These are phyloP conservation scores for Glareola pratincola DNA, from an alignment of 2,113 vertebrate genomes.

Conservation along the genomic window DNA sequence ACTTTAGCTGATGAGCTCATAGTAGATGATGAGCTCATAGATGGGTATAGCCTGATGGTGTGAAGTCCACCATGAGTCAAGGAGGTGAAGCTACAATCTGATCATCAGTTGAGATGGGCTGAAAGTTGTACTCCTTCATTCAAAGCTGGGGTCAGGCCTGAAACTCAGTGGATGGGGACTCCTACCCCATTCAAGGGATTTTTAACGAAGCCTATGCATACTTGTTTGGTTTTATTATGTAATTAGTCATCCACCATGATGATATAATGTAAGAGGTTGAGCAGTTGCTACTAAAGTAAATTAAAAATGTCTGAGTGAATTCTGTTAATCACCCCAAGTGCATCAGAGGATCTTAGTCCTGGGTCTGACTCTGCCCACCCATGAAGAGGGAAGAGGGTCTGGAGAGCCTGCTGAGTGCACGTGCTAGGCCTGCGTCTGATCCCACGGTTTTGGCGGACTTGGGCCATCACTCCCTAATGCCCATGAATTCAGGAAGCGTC, in stretches of 20 bases:
- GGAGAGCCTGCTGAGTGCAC: not conserved
- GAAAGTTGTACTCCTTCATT: not conserved
- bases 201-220: not conserved
- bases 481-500: not conserved
- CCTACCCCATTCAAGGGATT: not conserved
- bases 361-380: not conserved
- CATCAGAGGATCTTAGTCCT: not conserved
- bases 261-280: not conserved
- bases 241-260: not conserved
- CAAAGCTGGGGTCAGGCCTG: not conserved
- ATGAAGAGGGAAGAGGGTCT: not conserved
- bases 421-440: not conserved
- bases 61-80: slow-evolving; percentile 15
- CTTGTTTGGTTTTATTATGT: not conserved
- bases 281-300: slow-evolving; percentile 4
- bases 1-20: slow-evolving; percentile 7
- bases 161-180: not conserved
- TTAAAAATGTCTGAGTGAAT: not conserved
- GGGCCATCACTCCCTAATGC: not conserved
- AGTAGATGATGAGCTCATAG: not conserved
- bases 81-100: not conserved
- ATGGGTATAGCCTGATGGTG: not conserved
- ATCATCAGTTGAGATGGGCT: not conserved
- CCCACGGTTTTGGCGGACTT: not conserved
- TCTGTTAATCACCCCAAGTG: not conserved